A percentile compares a stretch with the other conserved stretches of the same genome.
Evolutionary conservation across 1,140 invertebrate genomes (phyloP).

Genomic region (Patella vulgata): DNA sequence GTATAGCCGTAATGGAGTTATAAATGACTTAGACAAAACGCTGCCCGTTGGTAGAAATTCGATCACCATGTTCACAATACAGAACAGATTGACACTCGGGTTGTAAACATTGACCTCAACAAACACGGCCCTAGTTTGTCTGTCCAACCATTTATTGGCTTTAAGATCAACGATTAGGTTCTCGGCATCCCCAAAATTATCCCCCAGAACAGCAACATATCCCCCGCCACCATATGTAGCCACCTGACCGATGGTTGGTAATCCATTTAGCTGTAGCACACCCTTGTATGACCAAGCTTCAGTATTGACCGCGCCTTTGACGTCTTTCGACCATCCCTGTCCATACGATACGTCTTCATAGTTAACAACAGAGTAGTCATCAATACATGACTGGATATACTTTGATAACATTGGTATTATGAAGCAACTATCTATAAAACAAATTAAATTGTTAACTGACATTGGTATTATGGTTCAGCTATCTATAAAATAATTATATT

Average conservation of each 20-base stretch:
- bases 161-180: conserved; percentile 58
- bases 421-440: conserved; percentile 18
- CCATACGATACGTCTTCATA: conserved; percentile 21
- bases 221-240: conserved; percentile 47
- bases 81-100: conserved; percentile 66
- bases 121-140: conserved; percentile 68
- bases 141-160: conserved; percentile 68
- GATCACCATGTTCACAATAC: conserved; percentile 61
- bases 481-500: no score
- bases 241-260: conserved; percentile 36
- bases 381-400: conserved; percentile 9
- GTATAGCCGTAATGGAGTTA: conserved; percentile 39
- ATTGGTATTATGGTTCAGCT: no score
- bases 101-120: conserved; percentile 71
- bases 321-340: conserved; percentile 1
- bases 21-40: conserved; percentile 39
- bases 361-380: conserved; percentile 8
- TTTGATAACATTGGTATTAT: neutral
- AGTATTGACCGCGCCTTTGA: neutral
- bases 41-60: conserved; percentile 70
- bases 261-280: conserved; percentile 29
- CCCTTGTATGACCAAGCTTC: conserved; percentile 32
- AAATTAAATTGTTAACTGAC: no score
- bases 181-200: conserved; percentile 8
- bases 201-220: conserved; percentile 45